These are phyloP conservation scores for Lerema accius DNA, from an alignment of 1,140 invertebrate genomes.

Conservation along the genomic window DNA sequence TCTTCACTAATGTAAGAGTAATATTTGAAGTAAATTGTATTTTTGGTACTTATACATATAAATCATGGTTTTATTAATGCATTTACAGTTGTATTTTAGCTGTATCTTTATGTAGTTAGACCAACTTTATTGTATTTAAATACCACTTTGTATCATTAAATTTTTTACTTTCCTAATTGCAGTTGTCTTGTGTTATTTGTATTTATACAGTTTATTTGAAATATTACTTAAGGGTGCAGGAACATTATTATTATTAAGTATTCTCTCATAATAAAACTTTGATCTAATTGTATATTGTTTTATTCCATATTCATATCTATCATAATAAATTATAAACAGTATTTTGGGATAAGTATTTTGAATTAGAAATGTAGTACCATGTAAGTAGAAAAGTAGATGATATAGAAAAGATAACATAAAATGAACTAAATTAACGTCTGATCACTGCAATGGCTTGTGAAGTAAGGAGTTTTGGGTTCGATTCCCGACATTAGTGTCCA, in stretches of 20 bases:
- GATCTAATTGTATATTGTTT: slow-evolving; percentile 42
- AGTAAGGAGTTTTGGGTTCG: too few species aligned
- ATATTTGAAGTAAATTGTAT: slow-evolving; percentile 70
- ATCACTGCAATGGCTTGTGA: too few species aligned
- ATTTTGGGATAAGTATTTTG: not conserved
- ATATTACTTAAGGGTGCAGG: slow-evolving; percentile 49
- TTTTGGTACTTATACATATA: slow-evolving; percentile 14
- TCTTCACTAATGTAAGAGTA: slow-evolving; percentile 46
- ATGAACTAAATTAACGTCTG: too few species aligned
- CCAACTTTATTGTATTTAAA: slow-evolving; percentile 7
- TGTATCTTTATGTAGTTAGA: not conserved
- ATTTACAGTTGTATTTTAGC: not conserved
- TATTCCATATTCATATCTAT: too few species aligned
- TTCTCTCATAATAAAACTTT: slow-evolving; percentile 54
- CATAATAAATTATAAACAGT: too few species aligned
- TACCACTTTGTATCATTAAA: not conserved
- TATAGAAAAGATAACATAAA: too few species aligned
- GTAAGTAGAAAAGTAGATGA: too few species aligned
- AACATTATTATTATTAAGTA: slow-evolving; percentile 56
- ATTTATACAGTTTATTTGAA: slow-evolving; percentile 60
- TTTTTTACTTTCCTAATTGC: slow-evolving; percentile 1
- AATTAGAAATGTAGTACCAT: not conserved
- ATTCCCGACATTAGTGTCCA: too few species aligned
- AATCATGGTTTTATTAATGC: slow-evolving; percentile 13
- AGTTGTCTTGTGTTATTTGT: not conserved